These are phyloP conservation scores for Recurvirostra avosetta DNA, from an alignment of 2,113 vertebrate genomes.

Conservation along the genomic window DNA sequence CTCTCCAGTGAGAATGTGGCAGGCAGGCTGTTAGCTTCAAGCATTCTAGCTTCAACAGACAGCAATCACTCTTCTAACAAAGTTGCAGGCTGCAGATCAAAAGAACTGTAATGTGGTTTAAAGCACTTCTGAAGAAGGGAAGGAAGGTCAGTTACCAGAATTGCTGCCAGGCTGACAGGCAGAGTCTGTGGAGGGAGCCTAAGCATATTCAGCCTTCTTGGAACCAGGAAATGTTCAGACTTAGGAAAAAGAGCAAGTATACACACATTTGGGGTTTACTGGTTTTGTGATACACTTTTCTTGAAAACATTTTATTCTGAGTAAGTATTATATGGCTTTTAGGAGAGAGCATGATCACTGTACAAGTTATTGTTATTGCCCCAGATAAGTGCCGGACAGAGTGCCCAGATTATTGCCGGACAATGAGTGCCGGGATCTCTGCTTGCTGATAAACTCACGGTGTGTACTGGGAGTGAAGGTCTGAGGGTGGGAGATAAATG, in stretches of 20 bases:
- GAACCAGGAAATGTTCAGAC: background rate
- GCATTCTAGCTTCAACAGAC: background rate
- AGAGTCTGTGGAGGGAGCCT: background rate
- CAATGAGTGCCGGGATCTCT: background rate
- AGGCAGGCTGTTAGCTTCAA: background rate
- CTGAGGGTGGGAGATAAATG: background rate
- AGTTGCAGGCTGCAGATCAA: background rate
- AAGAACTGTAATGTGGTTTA: background rate
- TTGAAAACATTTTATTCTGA: background rate
- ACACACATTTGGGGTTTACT: background rate
- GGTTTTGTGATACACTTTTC: background rate
- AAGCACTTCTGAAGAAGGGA: background rate
- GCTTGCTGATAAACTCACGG: background rate
- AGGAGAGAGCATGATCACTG: background rate
- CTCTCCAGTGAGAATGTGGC: background rate
- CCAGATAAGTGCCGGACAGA: background rate
- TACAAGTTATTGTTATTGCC: background rate
- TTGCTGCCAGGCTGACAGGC: background rate
- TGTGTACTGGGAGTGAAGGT: background rate
- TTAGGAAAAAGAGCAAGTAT: background rate
- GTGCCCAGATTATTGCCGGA: too few species aligned
- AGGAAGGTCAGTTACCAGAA: background rate
- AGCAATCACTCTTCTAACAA: background rate
- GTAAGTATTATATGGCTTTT: background rate
- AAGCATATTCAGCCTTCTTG: background rate